A percentile compares a stretch with the other conserved stretches of the same genome.
phyloP scores from a whole-genome alignment of 1,140 invertebrate genomes.

The Papilio machaon region DNA sequence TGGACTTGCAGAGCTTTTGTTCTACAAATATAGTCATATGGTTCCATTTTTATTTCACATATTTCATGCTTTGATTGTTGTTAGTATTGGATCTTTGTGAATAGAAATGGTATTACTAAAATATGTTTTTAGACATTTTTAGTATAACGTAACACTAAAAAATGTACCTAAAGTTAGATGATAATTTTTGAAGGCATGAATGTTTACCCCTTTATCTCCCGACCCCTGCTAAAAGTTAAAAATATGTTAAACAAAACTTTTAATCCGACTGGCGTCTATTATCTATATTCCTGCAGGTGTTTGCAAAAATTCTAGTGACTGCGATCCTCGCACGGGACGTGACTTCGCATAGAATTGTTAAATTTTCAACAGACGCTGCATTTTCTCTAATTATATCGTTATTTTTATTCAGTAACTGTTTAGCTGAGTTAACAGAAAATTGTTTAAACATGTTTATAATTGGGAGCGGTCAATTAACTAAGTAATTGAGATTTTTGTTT shows the following conservation, averaged over 20 bases:
- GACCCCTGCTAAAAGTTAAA: background rate
- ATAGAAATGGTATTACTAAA: background rate
- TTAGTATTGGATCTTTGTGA: too few relatives aligned
- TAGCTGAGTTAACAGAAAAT: conserved; percentile 11
- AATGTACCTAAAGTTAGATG: background rate
- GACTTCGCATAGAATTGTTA: conserved; percentile 48
- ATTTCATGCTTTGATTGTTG: background rate
- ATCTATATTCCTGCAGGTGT: conserved; percentile 45
- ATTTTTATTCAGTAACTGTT: conserved; percentile 36
- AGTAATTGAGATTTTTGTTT: background rate
- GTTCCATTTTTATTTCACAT: background rate
- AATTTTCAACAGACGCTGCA: conserved; percentile 38
- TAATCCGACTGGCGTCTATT: conserved; percentile 36
- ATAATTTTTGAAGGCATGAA: background rate
- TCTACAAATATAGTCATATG: background rate
- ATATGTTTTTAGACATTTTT: background rate
- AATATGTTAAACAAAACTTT: conserved; percentile 33
- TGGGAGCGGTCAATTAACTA: background rate
- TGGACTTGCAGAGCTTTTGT: background rate
- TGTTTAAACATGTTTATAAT: conserved; percentile 22
- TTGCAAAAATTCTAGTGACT: conserved; percentile 41
- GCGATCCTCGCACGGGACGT: conserved; percentile 38
- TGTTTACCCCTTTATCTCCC: background rate
- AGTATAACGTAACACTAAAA: background rate
- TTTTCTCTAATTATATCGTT: conserved; percentile 48